These are phyloP conservation scores for Mastacembelus armatus DNA, from an alignment of 2,797 vertebrate genomes.

Conservation along the genomic window DNA sequence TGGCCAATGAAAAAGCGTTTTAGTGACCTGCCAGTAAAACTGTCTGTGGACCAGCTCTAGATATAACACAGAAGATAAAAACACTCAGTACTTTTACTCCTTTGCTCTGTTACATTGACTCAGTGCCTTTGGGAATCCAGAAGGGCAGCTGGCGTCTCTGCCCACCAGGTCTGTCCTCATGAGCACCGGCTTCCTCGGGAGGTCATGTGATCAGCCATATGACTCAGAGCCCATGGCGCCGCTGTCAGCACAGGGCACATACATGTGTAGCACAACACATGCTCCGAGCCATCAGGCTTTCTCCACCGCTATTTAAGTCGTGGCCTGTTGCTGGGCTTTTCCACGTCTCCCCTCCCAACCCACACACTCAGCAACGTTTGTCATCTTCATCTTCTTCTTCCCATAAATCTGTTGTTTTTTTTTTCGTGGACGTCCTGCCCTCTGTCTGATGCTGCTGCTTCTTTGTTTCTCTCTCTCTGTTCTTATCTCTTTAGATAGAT, in stretches of 20 bases:
- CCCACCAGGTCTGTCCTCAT: conserved; percentile 18
- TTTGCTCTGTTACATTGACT: no score
- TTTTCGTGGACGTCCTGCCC: conserved; percentile 1
- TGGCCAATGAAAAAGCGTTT: no score
- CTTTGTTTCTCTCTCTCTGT: conserved; percentile 20
- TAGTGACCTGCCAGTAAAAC: no score
- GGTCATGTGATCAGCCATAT: conserved; percentile 62
- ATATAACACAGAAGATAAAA: no score
- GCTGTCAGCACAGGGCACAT: conserved; percentile 54
- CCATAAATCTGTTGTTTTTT: conserved; percentile 24
- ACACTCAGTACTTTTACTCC: background rate
- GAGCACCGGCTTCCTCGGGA: background rate
- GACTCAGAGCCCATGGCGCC: conserved; percentile 41
- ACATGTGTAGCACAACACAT: conserved; percentile 60
- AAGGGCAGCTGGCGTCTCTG: conserved; percentile 4
- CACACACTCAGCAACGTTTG: conserved; percentile 9
- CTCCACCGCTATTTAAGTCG: conserved; percentile 78
- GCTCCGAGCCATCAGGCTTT: conserved; percentile 62
- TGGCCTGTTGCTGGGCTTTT: conserved; percentile 77
- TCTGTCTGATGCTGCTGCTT: background rate
- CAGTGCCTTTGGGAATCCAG: no score
- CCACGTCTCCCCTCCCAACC: conserved; percentile 15
- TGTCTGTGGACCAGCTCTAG: no score
- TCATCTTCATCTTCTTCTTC: conserved; percentile 37
- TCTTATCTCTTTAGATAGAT: conserved; percentile 36